Evolutionary conservation across 2,797 vertebrate species (phyloP).

Genomic region (Micrastur ruficollis): DNA sequence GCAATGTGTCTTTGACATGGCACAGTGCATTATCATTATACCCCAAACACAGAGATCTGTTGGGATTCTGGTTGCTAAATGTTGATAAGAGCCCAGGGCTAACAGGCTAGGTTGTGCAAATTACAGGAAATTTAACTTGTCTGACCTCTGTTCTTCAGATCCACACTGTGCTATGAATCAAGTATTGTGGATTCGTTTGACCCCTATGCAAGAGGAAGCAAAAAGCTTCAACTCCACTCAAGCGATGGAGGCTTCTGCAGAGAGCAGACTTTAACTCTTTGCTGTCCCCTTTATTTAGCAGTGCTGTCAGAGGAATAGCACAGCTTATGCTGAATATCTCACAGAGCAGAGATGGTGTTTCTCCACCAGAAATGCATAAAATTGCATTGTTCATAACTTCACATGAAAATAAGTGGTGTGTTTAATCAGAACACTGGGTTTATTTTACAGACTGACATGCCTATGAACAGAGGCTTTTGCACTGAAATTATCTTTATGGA

Average conservation of each 20-base stretch:
- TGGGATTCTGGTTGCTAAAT: not conserved
- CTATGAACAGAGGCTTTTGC: constrained; percentile 25
- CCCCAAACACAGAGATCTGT: not conserved
- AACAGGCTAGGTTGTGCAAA: not conserved
- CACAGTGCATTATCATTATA: not conserved
- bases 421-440: not conserved
- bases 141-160: not conserved
- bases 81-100: not conserved
- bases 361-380: not conserved
- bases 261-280: constrained; percentile 4
- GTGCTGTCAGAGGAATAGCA: not conserved
- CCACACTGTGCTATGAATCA: not conserved
- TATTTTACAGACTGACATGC: constrained; percentile 1
- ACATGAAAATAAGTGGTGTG: not conserved
- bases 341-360: not conserved
- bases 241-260: not conserved
- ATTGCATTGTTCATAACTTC: not conserved
- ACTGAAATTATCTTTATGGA: constrained; percentile 36
- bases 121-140: not conserved
- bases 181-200: not conserved
- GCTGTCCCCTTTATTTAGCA: not conserved
- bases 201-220: not conserved
- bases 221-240: not conserved
- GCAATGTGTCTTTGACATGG: not conserved
- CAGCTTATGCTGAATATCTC: not conserved